phyloP scores from a whole-genome alignment of 2,888 invertebrate species.

The Cryptus armator region DNA sequence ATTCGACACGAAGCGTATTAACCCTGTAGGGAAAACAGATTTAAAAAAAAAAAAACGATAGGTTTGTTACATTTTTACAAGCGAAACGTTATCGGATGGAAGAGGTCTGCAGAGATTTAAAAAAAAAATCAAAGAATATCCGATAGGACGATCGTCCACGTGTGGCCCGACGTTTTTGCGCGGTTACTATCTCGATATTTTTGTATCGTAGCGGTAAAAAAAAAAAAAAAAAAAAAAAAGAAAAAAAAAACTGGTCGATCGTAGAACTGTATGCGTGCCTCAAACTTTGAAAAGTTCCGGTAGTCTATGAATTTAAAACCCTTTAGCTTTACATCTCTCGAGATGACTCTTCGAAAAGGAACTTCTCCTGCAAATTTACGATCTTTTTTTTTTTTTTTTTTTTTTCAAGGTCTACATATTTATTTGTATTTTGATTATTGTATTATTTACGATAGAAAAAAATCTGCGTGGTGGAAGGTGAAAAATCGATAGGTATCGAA shows the following conservation, averaged over 20 bases:
- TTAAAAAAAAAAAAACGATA: constrained; percentile 47
- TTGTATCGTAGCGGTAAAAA: constrained; percentile 58
- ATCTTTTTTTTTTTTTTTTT: neutral
- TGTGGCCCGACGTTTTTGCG: constrained; percentile 42
- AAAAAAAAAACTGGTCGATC: constrained; percentile 51
- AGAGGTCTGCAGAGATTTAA: constrained; percentile 57
- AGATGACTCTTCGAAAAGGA: constrained; percentile 25
- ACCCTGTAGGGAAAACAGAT: constrained; percentile 14
- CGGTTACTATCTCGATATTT: constrained; percentile 55
- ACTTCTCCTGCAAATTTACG: constrained; percentile 31
- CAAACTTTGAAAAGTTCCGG: constrained; percentile 32
- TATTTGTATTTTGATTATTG: constrained; percentile 18
- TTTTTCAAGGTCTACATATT: constrained; percentile 11
- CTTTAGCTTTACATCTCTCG: constrained; percentile 51
- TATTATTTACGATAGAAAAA: neutral
- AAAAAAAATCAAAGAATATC: constrained; percentile 1
- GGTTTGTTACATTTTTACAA: constrained; percentile 73
- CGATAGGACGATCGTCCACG: constrained; percentile 25
- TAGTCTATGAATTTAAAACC: constrained; percentile 20
- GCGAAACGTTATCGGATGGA: constrained; percentile 38
- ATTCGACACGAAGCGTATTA: neutral
- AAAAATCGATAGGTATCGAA: neutral
- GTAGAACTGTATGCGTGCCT: constrained; percentile 58
- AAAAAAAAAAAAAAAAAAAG: neutral
- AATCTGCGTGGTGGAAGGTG: constrained; percentile 1